Evolutionary conservation across 2,113 vertebrate species (phyloP).

Genomic region (Forbesichthys papilliferus): DNA sequence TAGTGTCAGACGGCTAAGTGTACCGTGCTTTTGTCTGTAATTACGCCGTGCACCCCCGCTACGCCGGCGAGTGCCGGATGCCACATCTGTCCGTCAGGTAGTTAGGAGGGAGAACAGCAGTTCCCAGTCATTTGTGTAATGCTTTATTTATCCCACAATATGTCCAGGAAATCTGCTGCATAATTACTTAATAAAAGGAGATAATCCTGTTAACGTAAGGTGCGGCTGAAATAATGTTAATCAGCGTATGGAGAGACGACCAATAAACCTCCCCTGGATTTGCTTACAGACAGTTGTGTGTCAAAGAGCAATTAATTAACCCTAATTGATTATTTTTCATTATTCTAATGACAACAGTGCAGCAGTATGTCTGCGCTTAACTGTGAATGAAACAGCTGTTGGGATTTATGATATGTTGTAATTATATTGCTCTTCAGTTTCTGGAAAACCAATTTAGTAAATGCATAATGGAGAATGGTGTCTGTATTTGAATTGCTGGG

Average conservation of each 20-base stretch:
- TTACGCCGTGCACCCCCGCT: conserved; percentile 30
- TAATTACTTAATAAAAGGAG: conserved; percentile 77
- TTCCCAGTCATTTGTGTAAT: conserved; percentile 60
- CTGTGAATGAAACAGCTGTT: conserved; percentile 71
- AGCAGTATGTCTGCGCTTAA: conserved; percentile 51
- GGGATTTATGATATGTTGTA: conserved; percentile 62
- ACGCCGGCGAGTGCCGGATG: conserved; percentile 7
- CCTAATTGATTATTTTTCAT: conserved; percentile 80
- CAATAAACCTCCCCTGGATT: conserved; percentile 51
- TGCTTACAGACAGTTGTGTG: conserved; percentile 63
- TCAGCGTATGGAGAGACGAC: conserved; percentile 59
- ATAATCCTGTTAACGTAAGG: conserved; percentile 71
- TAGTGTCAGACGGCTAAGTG: conserved; percentile 61
- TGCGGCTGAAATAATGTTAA: conserved; percentile 70
- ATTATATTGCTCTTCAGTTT: conserved; percentile 42
- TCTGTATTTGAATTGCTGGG: conserved; percentile 46
- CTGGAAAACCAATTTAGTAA: conserved; percentile 62
- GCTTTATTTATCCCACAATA: conserved; percentile 79
- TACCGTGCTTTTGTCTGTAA: conserved; percentile 64
- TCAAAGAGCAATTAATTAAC: conserved; percentile 76
- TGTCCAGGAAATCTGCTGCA: conserved; percentile 72
- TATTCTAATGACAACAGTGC: conserved; percentile 74
- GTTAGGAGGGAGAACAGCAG: conserved; percentile 56
- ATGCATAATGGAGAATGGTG: conserved; percentile 51
- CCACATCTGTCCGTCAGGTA: conserved; percentile 77